phyloP scores from a whole-genome alignment of 2,797 vertebrate species.

The Notolabrus celidotus region DNA sequence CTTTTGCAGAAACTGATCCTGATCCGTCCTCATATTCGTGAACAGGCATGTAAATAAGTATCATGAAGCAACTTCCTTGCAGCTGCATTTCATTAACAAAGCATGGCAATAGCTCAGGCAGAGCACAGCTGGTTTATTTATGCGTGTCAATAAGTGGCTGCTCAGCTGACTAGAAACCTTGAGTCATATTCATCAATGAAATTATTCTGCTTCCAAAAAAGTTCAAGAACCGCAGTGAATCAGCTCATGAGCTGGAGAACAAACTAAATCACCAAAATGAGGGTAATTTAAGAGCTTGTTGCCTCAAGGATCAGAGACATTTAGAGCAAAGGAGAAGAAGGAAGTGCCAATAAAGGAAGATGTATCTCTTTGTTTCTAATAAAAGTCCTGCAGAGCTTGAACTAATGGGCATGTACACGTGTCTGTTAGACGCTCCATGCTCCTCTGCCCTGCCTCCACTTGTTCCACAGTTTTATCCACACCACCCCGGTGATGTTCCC shows the following conservation, averaged over 20 bases:
- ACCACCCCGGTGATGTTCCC: slow-evolving; percentile 37
- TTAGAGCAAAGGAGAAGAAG: too few relatives aligned
- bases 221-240: not conserved
- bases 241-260: not conserved
- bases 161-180: not conserved
- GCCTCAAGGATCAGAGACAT: not conserved
- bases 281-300: too few relatives aligned
- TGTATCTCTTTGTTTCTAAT: too few relatives aligned
- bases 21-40: too few relatives aligned
- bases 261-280: too few relatives aligned
- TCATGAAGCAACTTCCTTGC: not conserved
- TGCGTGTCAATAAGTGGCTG: slow-evolving; percentile 6
- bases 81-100: not conserved
- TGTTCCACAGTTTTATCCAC: slow-evolving; percentile 56
- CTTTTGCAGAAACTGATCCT: too few relatives aligned
- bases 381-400: too few relatives aligned
- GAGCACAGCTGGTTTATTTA: slow-evolving; percentile 9
- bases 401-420: not conserved
- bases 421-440: slow-evolving; percentile 12
- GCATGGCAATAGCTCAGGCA: not conserved
- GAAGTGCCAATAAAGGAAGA: too few relatives aligned
- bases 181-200: not conserved
- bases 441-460: slow-evolving; percentile 19
- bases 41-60: not conserved
- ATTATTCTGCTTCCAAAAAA: not conserved